Base-by-base conservation (phyloP, 2,888 invertebrate genomes). In the Habroteleia sp. region DNA sequence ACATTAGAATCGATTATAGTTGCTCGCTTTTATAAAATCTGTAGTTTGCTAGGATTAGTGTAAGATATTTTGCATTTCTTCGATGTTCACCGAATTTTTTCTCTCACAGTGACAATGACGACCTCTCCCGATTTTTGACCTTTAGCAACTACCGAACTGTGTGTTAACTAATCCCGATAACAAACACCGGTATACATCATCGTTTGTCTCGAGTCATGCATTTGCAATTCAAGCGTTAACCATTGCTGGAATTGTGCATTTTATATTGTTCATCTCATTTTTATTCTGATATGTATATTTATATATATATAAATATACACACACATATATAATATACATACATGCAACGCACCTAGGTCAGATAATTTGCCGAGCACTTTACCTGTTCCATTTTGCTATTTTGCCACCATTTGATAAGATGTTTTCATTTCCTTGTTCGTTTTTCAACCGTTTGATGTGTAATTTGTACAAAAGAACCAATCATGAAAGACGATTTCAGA, bases 21-120 rank as follows among this genome's bases (percentile, higher is more conserved):
- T 88, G 84, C 87, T 88, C 86, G 88, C 87, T 88, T 86, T 62
- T 82, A 56, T n/a, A 31, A 77, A 81, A 74, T 79, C 79, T 80
- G 82, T 85, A 86, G 86, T 82, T 78, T 76, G 83, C 84, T 84
- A 83, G 81, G 83, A 79, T 69, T 80, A 80, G 82, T 76, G 76
- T 78, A 81, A 75, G 77, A 79, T n/a, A 72, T 75, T 80, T 76
- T 77, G 78, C 76, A 79, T 68, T 66, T 77, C 46, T 58, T 74
- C 58, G 25, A 63, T 76, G 71, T 76, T 77, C 71, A 33, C 60
- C 37, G 35, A 65, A 39, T 5, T 46, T 48, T 52, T 68, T 29
- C 25, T 63, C 16, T 58, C 23, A 44, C 52, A 17, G 3, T 33
- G 44, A 44, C 72, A 11, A 50, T 6, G 41, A 62, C 44, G 39